Base-by-base conservation (phyloP, 2,888 invertebrate species). In the Blastobasis adustella region DNA sequence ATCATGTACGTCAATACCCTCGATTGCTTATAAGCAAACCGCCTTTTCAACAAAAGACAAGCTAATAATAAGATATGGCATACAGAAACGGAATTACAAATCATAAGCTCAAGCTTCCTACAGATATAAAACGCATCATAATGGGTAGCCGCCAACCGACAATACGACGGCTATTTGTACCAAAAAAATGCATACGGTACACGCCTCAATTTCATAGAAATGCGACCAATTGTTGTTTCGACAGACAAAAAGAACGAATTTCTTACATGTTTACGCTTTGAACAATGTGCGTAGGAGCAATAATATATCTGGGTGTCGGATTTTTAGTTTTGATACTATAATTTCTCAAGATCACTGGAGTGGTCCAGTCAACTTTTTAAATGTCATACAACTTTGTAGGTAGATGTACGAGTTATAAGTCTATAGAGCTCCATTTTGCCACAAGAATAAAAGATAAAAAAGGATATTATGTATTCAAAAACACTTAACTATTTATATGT, bases 271-370 rank as follows among this genome's bases (percentile, higher is more conserved):
- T 82, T 81, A 79, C 75, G 23, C 61, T 77, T 69, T 62, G 68
- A 76, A 77, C 73, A 78, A 76, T 74, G 69, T 76, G 76, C 76
- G 74, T 79, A 79, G 79, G 79, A 76, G 76, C 68, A 62, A 69
- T 68, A 67, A 66, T 65, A 66, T 67, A 65, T 23, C 23, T 23
- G 23, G 23, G 23, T 23, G 23, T 23, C 23, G 23, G 23, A 23
- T 23, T 23, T 23, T 23, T 23, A 23, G 23, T 23, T 23, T 23
- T 23, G 23, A 23, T 23, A 23, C 23, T 23, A 23, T 23, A 23
- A 23, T 23, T 1, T 23, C 23, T 2, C 1, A 23, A 23, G 23
- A 23, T 23, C 23, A 23, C 3, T 23, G 23, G 23, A 2, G 23
- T 23, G 23, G 23, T 2, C 23, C n/a, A n/a, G n/a, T n/a, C n/a